Base-by-base conservation (phyloP, 2,888 invertebrate species). In the Melieria crassipennis region DNA sequence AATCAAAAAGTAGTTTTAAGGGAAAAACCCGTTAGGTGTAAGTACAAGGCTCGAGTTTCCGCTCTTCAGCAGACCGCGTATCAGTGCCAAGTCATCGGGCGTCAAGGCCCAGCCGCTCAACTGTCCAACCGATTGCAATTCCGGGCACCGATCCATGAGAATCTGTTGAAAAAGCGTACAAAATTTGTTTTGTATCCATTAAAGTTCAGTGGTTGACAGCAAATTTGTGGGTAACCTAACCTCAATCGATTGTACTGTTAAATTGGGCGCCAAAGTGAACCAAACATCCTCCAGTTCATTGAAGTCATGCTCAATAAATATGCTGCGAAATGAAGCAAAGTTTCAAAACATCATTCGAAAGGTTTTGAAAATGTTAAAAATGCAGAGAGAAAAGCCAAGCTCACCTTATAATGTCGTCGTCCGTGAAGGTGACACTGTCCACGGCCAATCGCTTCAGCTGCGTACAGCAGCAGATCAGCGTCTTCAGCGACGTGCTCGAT, bases 21-120 rank as follows among this genome's bases (percentile, higher is more conserved):
- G 82, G 66, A 82, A 89, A 80, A 91, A 89, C 75, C 89, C 89
- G 61, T 89, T 88, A 11, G 92, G 91, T 57, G 90, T 89, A 77
- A 92, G 85, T 74, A 91, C 89, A 75, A 92, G 85, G 81, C 91
- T 90, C 1, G 89, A 90, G 79, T 92, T 92, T 58, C 91, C 91
- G 79, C 91, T 90, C 42, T 90, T 89, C 47, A 92, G 88, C 74
- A 92, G 88, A 11, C 90, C 90, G 74, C 91, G 88, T 84, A 92
- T 89, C 55, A 91, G 86, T 83, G 92, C 90, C 84, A 92, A 88
- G 76, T 92, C 92, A 78, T 91, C 91, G 0, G 90, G 90, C 0
- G 89, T 90, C 74, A 91, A 87, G 73, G 90, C 88, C 92, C 92
- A 92, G 0, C 91, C 91, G 62, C 89, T 91, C 16, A 92, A 83